Evolutionary conservation across 2,797 vertebrate genomes (phyloP).

Genomic region (Halcyon badia): DNA sequence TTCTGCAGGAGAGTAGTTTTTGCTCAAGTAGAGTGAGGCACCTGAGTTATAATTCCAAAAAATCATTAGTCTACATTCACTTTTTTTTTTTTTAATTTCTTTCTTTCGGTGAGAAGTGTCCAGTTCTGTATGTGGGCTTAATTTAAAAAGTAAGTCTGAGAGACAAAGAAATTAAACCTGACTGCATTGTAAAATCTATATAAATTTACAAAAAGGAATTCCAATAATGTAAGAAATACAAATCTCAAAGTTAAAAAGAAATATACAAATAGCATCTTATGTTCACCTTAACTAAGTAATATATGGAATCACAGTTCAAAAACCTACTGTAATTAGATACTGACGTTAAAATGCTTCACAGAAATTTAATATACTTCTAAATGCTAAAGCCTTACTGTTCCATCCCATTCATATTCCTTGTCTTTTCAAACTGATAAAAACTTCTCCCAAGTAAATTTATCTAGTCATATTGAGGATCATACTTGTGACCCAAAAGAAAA

Average conservation of each 20-base stretch:
- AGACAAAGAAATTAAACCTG: not conserved
- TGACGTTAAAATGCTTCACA: not conserved
- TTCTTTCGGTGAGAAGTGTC: not conserved
- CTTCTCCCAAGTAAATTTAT: not conserved
- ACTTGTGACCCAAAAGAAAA: not conserved
- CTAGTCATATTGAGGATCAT: not conserved
- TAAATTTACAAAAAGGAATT: not conserved
- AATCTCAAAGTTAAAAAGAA: not conserved
- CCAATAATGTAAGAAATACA: slow-evolving; percentile 6
- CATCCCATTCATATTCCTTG: not conserved
- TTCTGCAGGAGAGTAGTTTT: not conserved
- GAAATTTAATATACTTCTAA: not conserved
- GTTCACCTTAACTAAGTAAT: not conserved
- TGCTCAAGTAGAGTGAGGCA: not conserved
- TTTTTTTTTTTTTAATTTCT: not conserved
- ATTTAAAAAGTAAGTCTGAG: not conserved
- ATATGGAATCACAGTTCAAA: not conserved
- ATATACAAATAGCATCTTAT: not conserved
- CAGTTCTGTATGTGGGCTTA: not conserved
- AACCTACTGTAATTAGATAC: not conserved
- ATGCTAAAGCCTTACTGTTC: not conserved
- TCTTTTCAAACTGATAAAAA: not conserved
- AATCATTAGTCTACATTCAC: not conserved
- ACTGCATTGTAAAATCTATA: not conserved
- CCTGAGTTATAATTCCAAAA: slow-evolving; percentile 2